Base-by-base conservation (phyloP, 64 coral and sea anemone genomes). In the Montipora cactus region DNA sequence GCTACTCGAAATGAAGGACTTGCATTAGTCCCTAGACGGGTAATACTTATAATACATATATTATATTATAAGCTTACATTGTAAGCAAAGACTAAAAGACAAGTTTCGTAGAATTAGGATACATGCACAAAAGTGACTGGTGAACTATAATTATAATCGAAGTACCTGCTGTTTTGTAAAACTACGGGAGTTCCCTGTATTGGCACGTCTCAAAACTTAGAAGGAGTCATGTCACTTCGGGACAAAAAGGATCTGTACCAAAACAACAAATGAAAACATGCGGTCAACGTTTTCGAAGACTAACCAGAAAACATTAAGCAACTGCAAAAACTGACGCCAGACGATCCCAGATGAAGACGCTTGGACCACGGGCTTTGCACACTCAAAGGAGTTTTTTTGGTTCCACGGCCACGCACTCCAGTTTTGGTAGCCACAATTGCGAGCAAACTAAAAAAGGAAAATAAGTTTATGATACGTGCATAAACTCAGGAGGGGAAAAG, bases 171-270 rank as follows among this genome's bases (percentile, higher is more conserved):
- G 68, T 71, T 71, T 5, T 71, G 68, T 71, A 71, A 71, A 71
- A 71, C 68, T 71, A 71, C 68, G 68, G 68, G 68, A 71, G 68
- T 71, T 71, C 15, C 21, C 68, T 71, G 68, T 22, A 71, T 71
- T 71, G 68, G 68, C 68, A 14, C 14, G 18, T 71, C 68, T 71
- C 68, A 14, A 71, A 2, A 71, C 68, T 71, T 71, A 7, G 68
- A 71, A 71, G 68, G 14, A 71, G 61, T 66, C 9, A 7, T 66
- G 68, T 71, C 21, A 71, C 18, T 71, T 22, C 68, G 15, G 68
- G 68, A 71, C 15, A 71, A 71, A 71, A 71, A 22, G 68, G 21
- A 71, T 23, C 53, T 57, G 53, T 57, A 57, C 53, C 7, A 57
- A 11, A 57, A 57, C 53, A 57, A 57, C 53, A 11, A 8, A 57